Percentiles rank a stretch among this genome's conserved stretches.
Evolutionary conservation across 2,797 vertebrate species (phyloP).

Genomic region (Pipistrellus pipistrellus): DNA sequence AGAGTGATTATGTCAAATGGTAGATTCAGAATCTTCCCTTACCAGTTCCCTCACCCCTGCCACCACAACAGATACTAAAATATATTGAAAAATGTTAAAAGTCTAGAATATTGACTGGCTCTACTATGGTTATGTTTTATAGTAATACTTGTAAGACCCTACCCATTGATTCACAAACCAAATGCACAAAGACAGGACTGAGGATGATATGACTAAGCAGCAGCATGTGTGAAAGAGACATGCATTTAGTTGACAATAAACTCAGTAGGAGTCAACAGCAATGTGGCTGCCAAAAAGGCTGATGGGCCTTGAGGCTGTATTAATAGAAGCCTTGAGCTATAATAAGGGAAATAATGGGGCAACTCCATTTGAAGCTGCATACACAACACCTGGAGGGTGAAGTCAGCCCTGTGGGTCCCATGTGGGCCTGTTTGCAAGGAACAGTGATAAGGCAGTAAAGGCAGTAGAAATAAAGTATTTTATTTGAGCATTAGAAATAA

Average conservation of each 20-base stretch:
- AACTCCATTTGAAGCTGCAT: background rate
- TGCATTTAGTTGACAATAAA: constrained; percentile 66
- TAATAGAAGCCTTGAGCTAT: constrained; percentile 31
- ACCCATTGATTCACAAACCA: constrained; percentile 60
- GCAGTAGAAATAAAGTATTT: background rate
- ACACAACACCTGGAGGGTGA: background rate
- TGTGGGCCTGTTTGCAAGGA: background rate
- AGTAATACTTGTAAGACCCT: background rate
- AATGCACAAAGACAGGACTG: constrained; percentile 53
- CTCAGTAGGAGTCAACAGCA: constrained; percentile 71
- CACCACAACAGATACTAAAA: background rate
- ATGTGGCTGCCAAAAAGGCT: constrained; percentile 65
- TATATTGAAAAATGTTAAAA: constrained; percentile 16
- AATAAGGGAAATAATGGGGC: background rate
- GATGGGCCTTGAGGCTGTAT: constrained; percentile 52
- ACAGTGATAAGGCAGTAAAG: background rate
- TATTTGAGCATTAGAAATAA: constrained; percentile 1
- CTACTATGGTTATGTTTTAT: background rate
- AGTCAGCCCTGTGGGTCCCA: background rate
- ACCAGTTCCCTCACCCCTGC: background rate
- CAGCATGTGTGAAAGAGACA: constrained; percentile 72
- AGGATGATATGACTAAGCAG: constrained; percentile 23
- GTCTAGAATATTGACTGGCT: background rate
- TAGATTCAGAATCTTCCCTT: background rate
- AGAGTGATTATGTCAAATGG: background rate